Evolutionary conservation across 2,888 invertebrate species (phyloP).

Genomic region (Alcis repandata): DNA sequence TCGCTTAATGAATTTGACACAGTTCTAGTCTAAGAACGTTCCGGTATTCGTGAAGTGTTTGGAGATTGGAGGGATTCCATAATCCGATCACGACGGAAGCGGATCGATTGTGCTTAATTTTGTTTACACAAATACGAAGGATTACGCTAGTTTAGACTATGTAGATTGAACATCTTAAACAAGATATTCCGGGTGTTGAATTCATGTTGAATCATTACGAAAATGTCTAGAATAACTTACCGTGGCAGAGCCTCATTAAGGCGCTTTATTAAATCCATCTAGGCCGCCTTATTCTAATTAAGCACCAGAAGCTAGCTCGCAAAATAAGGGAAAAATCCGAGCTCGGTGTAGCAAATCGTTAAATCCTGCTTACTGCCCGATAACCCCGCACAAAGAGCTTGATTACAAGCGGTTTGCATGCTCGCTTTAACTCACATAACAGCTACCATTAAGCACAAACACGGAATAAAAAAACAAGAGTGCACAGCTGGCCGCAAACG

Average conservation of each 20-base stretch:
- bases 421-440: constrained; percentile 49
- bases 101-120: constrained; percentile 4
- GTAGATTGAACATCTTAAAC: background rate
- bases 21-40: background rate
- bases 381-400: constrained; percentile 39
- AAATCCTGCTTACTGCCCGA: constrained; percentile 43
- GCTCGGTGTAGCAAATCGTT: constrained; percentile 40
- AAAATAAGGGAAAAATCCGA: constrained; percentile 40
- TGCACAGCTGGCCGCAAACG: constrained; percentile 36
- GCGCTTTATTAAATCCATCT: constrained; percentile 38
- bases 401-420: constrained; percentile 47
- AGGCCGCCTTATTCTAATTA: constrained; percentile 41
- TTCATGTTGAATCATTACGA: background rate
- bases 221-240: constrained; percentile 21
- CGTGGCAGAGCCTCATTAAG: constrained; percentile 32
- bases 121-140: background rate
- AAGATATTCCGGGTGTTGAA: background rate
- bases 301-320: constrained; percentile 30
- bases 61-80: background rate
- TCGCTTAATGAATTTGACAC: background rate
- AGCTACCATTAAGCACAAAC: constrained; percentile 44
- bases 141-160: background rate
- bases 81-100: background rate
- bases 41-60: background rate
- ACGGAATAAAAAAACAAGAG: constrained; percentile 41